Evolutionary conservation across 2,888 invertebrate genomes (phyloP), one percentile per base, ranked within the genome.

Genomic region (Drosophila pullipes): DNA sequence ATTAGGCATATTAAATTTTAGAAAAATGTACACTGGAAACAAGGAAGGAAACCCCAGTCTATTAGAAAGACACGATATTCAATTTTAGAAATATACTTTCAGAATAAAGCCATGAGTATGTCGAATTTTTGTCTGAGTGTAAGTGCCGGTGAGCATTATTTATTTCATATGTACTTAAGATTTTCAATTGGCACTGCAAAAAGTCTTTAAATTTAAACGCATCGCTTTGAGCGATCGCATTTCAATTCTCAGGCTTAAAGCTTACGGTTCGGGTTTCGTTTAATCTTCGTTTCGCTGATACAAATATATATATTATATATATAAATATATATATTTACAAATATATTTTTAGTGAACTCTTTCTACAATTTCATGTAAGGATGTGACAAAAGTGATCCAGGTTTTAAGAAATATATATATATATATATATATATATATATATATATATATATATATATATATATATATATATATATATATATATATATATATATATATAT

Each of bases 131-230:
- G 16, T 47, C 7, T 18, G 35, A 47, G 35, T 62, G 52, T 47
- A 52, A 59, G n/a, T 65, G 62, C 47, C 67, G 49, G 47, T 69
- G 69, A 68, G 58, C 53, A 74, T 69, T 77, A 72, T 73, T 81
- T 84, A 69, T 74, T 72, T 28, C n/a, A 37, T 82, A 69, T 67
- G 71, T 70, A 67, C 69, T 71, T 84, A 47, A 61, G 53, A 25
- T 25, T 22, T 54, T 61, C 50, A 65, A 69, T 53, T 59, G 64
- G 60, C 30, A 30, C 58, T 28, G 30, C 52, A 50, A 50, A 73
- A 82, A 74, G 76, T 80, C 83, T 85, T 86, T 91, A 86, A 88
- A 91, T 81, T 82, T 70, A 31, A 65, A 49, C 68, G 74, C 33
- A 65, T 66, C 62, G 60, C 54, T 37, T 50, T n/a, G 58, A 49